Evolutionary conservation across 2,888 invertebrate genomes (phyloP), one percentile per base, ranked within the genome.

Genomic region (Rhagonycha lutea): DNA sequence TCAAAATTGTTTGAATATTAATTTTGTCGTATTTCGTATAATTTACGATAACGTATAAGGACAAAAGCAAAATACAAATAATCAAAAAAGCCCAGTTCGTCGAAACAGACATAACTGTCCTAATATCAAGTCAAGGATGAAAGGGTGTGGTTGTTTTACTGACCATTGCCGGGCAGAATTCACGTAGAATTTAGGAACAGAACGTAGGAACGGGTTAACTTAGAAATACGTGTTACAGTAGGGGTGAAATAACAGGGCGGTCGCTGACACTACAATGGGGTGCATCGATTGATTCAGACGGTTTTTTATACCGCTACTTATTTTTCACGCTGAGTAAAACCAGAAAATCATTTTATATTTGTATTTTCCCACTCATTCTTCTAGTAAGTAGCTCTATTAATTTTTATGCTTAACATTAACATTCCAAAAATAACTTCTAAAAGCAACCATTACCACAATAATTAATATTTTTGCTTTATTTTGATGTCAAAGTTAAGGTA

Each of bases 61-160:
- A 72, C 60, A 72, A 67, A 70, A 71, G 65, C 68, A 72, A 72
- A 72, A 61, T 61, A 24, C 72, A 67, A 72, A 60, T 24, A 60
- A 72, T 26, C 60, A 72, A 72, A 72, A 72, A 65, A 72, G 29
- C 47, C 29, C 63, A 68, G 72, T 60, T 67, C 65, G 67, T 68
- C 12, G 24, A 63, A 72, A 70, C 26, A 67, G 26, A 60, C 28
- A 67, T 67, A 65, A 67, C 67, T 29, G 72, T 72, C 72, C 68
- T 18, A 28, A 72, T 68, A 72, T 72, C 67, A 72, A 72, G 72
- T 72, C 72, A 61, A 68, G 68, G 72, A 72, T 72, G 72, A 72
- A 72, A 72, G 72, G 72, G 72, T 72, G 72, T 72, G 72, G 72
- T 72, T 72, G 72, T 72, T 72, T 72, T 68, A 68, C 72, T 72